A percentile compares a stretch with the other conserved stretches of the same genome.
Evolutionary conservation across 2,888 invertebrate genomes (phyloP).

Genomic region (Apodemia arnacis): DNA sequence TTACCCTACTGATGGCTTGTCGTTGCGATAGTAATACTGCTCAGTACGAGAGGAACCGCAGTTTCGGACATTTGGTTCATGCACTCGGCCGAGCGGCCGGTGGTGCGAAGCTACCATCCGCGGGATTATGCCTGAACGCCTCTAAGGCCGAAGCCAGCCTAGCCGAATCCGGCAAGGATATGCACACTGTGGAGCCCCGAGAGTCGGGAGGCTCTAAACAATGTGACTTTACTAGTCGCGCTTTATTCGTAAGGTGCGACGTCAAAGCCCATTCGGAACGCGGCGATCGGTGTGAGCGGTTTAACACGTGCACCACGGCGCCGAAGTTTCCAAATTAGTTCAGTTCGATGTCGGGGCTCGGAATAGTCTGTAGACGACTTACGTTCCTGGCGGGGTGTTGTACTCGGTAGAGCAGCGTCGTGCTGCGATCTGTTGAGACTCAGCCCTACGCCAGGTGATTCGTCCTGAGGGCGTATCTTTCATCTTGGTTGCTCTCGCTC

Average conservation of each 20-base stretch:
- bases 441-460: no score
- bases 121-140: no score
- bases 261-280: constrained; percentile 61
- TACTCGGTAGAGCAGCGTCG: constrained; percentile 94
- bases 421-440: no score
- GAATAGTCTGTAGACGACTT: constrained; percentile 96
- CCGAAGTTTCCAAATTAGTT: constrained; percentile 85
- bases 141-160: constrained; percentile 90
- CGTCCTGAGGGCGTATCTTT: no score
- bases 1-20: constrained; percentile 92
- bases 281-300: constrained; percentile 88
- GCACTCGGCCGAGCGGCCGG: no score
- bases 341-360: constrained; percentile 93
- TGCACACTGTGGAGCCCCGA: constrained; percentile 33
- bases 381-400: constrained; percentile 95
- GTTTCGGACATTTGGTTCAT: constrained; percentile 87
- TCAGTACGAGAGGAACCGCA: constrained; percentile 94
- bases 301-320: constrained; percentile 86
- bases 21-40: constrained; percentile 94
- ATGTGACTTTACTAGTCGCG: constrained; percentile 90
- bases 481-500: no score
- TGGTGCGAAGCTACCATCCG: no score
- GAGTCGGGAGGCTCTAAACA: constrained; percentile 90
- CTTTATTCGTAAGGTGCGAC: constrained; percentile 69
- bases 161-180: constrained; percentile 92